Base-by-base conservation (phyloP, 2,888 invertebrate genomes). In the Ditula angustiorana region DNA sequence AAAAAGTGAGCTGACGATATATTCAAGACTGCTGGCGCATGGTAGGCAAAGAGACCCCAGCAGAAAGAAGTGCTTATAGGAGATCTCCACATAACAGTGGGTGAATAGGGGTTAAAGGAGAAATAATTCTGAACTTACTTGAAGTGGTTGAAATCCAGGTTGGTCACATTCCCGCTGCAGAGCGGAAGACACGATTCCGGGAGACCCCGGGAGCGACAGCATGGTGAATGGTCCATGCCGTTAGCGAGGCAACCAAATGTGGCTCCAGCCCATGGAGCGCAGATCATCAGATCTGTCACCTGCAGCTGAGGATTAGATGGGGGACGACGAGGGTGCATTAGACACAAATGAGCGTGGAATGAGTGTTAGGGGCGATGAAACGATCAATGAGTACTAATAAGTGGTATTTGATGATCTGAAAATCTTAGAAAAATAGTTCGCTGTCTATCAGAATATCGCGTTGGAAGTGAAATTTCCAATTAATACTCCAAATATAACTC, bases 221-320 rank as follows among this genome's bases (percentile, higher is more conserved):
- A 97, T 0, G 96, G 95, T 0, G 96, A 95, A 83, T 97, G 97
- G 88, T 97, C 97, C 77, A 96, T 94, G 0, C 96, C 95, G 71
- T 97, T 96, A 46, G 96, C 95, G 65, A 97, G 90, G 76, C 97
- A 97, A 8, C 95, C 94, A 82, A 97, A 97, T 0, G 97, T 96
- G 26, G 95, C 95, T 2, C 95, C 95, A 0, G 97, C 96, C 97
- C 97, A 97, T 0, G 97, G 97, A 0, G 97, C 97, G 85, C 97
- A 97, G 44, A 97, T 97, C 96, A 97, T 97, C 80, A 97, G 92
- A 82, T 97, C 97, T 47, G 97, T 96, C 69, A 96, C 95, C 90
- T 95, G 94, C 73, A 94, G 91, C 92, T 92, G 82, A 78, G 71
- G 76, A 78, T 88, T 91, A 88, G 75, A 82, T 71, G 67, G 74